These are phyloP conservation scores for Periparus ater DNA, from an alignment of 2,797 vertebrate species.

Conservation along the genomic window DNA sequence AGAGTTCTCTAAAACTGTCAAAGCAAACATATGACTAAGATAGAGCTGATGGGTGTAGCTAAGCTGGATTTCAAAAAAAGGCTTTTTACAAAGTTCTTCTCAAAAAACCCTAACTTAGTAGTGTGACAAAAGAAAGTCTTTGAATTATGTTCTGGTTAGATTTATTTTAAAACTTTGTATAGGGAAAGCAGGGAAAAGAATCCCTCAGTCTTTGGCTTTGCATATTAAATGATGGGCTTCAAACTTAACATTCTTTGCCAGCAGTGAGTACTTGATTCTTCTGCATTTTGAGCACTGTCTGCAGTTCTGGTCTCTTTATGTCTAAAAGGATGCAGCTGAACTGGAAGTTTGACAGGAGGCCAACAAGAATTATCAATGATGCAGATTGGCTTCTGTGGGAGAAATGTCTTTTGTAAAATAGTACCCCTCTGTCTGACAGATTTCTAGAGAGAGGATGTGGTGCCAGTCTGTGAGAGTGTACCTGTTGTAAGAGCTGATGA, in stretches of 20 bases:
- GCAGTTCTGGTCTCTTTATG: neutral
- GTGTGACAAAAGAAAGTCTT: neutral
- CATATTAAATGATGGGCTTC: neutral
- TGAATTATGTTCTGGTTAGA: neutral
- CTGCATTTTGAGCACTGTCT: neutral
- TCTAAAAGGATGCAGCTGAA: neutral
- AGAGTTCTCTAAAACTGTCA: neutral
- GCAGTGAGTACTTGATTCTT: neutral
- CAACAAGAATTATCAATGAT: neutral
- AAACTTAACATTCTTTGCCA: neutral
- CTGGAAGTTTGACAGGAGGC: neutral
- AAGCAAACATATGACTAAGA: neutral
- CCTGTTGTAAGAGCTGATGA: neutral
- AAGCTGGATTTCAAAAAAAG: neutral
- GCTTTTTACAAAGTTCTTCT: neutral
- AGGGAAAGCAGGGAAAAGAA: fast-evolving
- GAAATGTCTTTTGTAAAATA: neutral
- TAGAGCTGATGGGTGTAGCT: neutral
- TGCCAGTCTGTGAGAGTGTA: neutral
- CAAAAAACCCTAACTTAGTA: neutral
- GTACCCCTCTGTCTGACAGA: neutral
- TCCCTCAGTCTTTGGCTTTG: neutral
- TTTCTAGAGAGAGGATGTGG: neutral
- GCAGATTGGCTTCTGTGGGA: neutral
- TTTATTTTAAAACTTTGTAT: neutral